Base-by-base conservation (phyloP, 2,888 invertebrate genomes). In the Ferrisia virgata region DNA sequence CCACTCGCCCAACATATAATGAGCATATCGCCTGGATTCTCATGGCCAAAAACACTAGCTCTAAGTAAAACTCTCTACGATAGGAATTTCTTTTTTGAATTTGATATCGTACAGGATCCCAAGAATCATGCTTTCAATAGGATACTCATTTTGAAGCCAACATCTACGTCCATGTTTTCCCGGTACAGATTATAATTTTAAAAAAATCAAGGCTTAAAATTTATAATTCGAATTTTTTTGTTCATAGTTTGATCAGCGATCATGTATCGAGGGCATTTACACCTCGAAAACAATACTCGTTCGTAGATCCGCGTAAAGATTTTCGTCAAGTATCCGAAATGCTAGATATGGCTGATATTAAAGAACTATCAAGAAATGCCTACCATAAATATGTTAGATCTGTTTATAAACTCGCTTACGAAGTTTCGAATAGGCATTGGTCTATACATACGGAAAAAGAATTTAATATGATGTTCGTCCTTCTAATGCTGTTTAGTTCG, bases 121-220 rank as follows among this genome's bases (percentile, higher is more conserved):
- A 90, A 92, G 87, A 92, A 93, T 86, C 92, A 92, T 6, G 91
- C 92, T 0, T 88, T 91, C 0, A 94, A 93, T 87, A 90, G 93
- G 84, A 90, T 85, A 15, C n/a, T 53, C 18, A 36, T 85, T 22
- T n/a, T 72, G 39, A 85, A 85, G 72, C 85, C 85, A 9, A 72
- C 11, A 4, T 8, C 36, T 3, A 76, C 18, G 0, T 36, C 72
- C 13, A 76, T 36, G 18, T 76, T 76, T 36, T 76, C 72, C 1
- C 33, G 36, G 72, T 76, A 76, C n/a, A 40, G 47, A 47, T n/a
- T 47, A n/a, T n/a, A 0, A 25, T 25, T 25, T 58, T 25, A 2
- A 11, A 9, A 18, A 25, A 58, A 58, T 58, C 11, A 58, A 11
- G 22, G 4, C 8, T 5, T 9, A 8, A 0, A 22, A 53, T n/a